Evolutionary conservation across 2,888 invertebrate species (phyloP), one percentile per base, ranked within the genome.

Genomic region (Esperia sulphurella): DNA sequence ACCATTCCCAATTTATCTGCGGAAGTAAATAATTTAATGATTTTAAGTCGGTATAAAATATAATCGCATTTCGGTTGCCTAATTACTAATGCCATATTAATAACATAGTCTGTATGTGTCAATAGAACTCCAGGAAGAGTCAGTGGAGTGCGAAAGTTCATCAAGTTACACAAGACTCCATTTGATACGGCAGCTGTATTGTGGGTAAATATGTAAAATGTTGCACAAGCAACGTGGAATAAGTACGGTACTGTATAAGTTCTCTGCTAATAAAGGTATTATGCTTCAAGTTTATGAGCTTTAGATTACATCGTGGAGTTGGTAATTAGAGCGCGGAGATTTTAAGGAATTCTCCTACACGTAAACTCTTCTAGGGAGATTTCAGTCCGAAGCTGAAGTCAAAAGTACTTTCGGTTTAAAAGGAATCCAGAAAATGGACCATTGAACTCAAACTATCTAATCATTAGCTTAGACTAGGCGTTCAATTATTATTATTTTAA

Each of bases 111-210:
- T 45, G 46, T 50, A 48, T 47, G 50, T 56, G 55, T 56, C 53
- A 58, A 52, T 52, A 49, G 51, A 48, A 41, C 53, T 55, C 50
- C 53, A 71, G 72, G 69, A 75, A 74, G 61, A 66, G 51, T 45
- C 59, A 48, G 55, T 58, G 51, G 55, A 68, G 72, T 73, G 73
- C 67, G 62, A 77, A 71, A 76, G 71, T 76, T 73, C 71, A 75
- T 52, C 39, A 12, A 37, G 57, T 76, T 75, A 55, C 71, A 76
- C 75, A 78, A 76, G 65, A 58, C 46, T 57, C 66, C 62, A 68
- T 72, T 75, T 76, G 72, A 75, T 76, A 67, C 71, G 66, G 65
- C 67, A 65, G 53, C 56, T 57, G 52, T 51, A 48, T 47, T 50
- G 46, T 39, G 39, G n/a, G 39, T 13, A 37, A 12, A 37, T 37